These are phyloP conservation scores for Actinernus sp. DNA, from an alignment of 92 coral and sea anemone genomes.

Conservation along the genomic window DNA sequence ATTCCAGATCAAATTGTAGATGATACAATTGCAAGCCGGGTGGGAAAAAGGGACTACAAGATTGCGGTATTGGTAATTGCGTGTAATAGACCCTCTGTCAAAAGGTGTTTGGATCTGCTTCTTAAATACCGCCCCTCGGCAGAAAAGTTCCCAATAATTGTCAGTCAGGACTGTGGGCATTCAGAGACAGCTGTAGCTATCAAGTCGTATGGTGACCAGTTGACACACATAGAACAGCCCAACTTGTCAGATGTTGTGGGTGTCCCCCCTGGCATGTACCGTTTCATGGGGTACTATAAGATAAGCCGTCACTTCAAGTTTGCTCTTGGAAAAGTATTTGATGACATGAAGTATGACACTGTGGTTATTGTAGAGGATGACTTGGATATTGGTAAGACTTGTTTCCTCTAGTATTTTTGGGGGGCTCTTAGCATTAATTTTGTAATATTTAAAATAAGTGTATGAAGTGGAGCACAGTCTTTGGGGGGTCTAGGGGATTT, in stretches of 20 bases:
- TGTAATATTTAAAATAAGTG: too few species aligned
- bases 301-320: constrained; percentile 95
- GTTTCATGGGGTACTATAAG: constrained; percentile 94
- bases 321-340: constrained; percentile 93
- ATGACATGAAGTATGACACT: constrained; percentile 72
- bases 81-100: constrained; percentile 91
- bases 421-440: too few species aligned
- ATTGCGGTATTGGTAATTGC: constrained; percentile 86
- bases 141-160: constrained; percentile 84
- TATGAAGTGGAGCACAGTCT: too few species aligned
- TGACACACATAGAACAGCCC: constrained; percentile 79
- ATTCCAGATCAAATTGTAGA: neutral
- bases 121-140: constrained; percentile 86
- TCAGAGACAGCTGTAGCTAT: constrained; percentile 78
- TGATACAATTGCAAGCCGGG: neutral
- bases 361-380: constrained; percentile 97
- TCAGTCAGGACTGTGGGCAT: constrained; percentile 98
- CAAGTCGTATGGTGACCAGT: constrained; percentile 67
- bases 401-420: too few species aligned
- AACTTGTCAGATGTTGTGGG: constrained; percentile 76
- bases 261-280: constrained; percentile 79
- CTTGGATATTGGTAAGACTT: constrained; percentile 91
- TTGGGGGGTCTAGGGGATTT: too few species aligned
- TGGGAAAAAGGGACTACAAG: constrained; percentile 17
- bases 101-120: constrained; percentile 82